Conservation (phyloP, 1,140 invertebrate species). For the Riptortus pedestris region DNA sequence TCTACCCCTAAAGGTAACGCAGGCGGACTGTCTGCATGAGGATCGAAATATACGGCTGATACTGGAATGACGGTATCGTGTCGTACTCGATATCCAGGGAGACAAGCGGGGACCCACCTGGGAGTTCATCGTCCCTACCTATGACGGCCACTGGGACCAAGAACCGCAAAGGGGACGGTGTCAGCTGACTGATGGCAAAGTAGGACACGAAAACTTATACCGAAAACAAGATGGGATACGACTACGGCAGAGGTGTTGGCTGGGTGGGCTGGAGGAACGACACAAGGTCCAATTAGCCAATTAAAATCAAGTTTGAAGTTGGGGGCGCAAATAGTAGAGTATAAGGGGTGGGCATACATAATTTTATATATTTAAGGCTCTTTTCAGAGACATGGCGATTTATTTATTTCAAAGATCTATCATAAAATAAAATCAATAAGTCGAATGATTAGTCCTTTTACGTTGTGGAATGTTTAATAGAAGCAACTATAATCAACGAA, state of each 20-base stretch:
- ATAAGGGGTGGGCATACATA: too few relatives aligned
- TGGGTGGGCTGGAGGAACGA: conserved; percentile 92
- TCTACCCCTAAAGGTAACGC: conserved; percentile 62
- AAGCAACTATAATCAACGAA: too few relatives aligned
- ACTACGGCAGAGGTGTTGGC: conserved; percentile 50
- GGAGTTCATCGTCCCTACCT: conserved; percentile 67
- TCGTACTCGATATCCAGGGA: conserved; percentile 74
- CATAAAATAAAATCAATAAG: too few relatives aligned
- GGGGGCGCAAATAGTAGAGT: too few relatives aligned
- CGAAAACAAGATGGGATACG: conserved; percentile 44
- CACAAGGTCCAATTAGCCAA: conserved; percentile 47
- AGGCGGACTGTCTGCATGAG: conserved; percentile 65
- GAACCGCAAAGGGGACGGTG: conserved; percentile 54
- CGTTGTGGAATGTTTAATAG: too few relatives aligned
- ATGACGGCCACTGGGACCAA: conserved; percentile 62
- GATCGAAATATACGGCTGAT: conserved; percentile 64
- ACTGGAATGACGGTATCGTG: conserved; percentile 62
- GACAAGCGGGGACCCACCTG: conserved; percentile 53
- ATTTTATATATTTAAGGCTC: too few relatives aligned
- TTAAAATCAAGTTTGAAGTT: conserved; percentile 78
- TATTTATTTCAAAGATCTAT: too few relatives aligned
- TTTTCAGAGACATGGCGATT: too few relatives aligned
- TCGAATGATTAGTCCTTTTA: too few relatives aligned
- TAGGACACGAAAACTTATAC: conserved; percentile 61
- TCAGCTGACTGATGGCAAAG: conserved; percentile 57